Evolutionary conservation across 2,888 invertebrate genomes (phyloP).

Genomic region (Opisthograptis luteolata): DNA sequence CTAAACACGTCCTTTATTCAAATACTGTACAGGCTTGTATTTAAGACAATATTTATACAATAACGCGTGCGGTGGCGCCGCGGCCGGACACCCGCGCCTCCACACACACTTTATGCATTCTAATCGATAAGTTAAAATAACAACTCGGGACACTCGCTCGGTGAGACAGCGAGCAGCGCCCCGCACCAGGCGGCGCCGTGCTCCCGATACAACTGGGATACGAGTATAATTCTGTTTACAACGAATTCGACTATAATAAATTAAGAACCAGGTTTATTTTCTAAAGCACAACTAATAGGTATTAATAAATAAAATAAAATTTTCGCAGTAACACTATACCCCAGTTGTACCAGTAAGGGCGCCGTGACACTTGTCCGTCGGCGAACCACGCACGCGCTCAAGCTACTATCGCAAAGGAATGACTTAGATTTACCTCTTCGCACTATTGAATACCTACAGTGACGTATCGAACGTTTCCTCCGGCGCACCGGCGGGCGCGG

Average conservation of each 20-base stretch:
- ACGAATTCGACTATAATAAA: not conserved
- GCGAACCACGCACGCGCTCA: constrained; percentile 45
- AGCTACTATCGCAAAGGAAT: constrained; percentile 64
- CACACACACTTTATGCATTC: constrained; percentile 21
- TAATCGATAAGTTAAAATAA: constrained; percentile 15
- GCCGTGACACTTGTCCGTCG: constrained; percentile 23
- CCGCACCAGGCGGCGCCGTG: constrained; percentile 15
- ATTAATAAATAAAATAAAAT: not conserved
- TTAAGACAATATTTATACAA: constrained; percentile 62
- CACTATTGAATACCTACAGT: constrained; percentile 35
- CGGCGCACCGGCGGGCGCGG: not conserved
- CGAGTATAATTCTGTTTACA: too few species aligned
- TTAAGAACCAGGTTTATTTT: not conserved
- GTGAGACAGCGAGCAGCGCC: too few species aligned
- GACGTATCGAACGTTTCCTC: constrained; percentile 41
- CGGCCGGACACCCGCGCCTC: too few species aligned
- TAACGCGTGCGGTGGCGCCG: too few species aligned
- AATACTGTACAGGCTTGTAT: constrained; percentile 79
- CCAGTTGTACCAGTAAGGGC: not conserved
- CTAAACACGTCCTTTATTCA: constrained; percentile 81
- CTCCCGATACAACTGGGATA: too few species aligned
- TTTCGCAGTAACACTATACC: not conserved
- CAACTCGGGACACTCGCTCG: not conserved
- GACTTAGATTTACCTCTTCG: constrained; percentile 62
- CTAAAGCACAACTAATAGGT: not conserved